Percentiles rank a stretch among this genome's conserved stretches.
These are phyloP conservation scores for Leptopilina syphax DNA, from an alignment of 2,888 invertebrate genomes.

Conservation along the genomic window DNA sequence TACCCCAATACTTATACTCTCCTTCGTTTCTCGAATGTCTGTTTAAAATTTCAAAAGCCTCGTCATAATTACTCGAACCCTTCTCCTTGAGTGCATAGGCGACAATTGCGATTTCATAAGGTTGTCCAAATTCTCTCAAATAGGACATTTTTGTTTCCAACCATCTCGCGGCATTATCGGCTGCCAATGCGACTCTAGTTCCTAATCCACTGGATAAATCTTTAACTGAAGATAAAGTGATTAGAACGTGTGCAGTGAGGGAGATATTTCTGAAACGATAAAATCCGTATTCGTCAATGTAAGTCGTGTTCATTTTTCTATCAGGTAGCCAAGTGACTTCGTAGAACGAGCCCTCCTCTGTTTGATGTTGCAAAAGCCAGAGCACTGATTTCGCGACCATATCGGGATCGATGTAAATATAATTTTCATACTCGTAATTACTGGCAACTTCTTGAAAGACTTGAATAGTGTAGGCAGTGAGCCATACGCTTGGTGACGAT, in stretches of 20 bases:
- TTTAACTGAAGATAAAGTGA: slow-evolving; percentile 90
- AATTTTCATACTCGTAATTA: slow-evolving; percentile 98
- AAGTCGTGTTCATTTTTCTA: slow-evolving; percentile 89
- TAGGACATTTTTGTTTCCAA: slow-evolving; percentile 89
- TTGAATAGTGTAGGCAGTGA: slow-evolving; percentile 93
- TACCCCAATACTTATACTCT: slow-evolving; percentile 92
- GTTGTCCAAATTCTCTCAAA: slow-evolving; percentile 84
- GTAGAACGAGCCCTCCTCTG: slow-evolving; percentile 91
- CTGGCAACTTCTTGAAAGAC: slow-evolving; percentile 92
- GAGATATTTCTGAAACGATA: slow-evolving; percentile 85
- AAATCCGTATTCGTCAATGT: slow-evolving; percentile 78
- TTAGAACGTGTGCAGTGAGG: slow-evolving; percentile 94
- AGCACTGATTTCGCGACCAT: slow-evolving; percentile 90
- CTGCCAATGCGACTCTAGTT: slow-evolving; percentile 86
- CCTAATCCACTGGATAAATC: slow-evolving; percentile 87
- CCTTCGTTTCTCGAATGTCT: slow-evolving; percentile 84
- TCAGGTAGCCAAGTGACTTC: slow-evolving; percentile 93
- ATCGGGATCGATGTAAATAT: slow-evolving; percentile 93
- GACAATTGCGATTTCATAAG: slow-evolving; percentile 92
- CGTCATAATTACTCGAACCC: slow-evolving; percentile 88
- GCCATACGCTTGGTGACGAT: slow-evolving; percentile 92
- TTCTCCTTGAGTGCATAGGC: slow-evolving; percentile 91
- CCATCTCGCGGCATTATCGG: slow-evolving; percentile 87
- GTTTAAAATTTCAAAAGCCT: slow-evolving; percentile 87
- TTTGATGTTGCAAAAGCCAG: slow-evolving; percentile 93